These are phyloP conservation scores for Steinernema carpocapsae DNA, from an alignment of 2,888 invertebrate species.

Conservation along the genomic window DNA sequence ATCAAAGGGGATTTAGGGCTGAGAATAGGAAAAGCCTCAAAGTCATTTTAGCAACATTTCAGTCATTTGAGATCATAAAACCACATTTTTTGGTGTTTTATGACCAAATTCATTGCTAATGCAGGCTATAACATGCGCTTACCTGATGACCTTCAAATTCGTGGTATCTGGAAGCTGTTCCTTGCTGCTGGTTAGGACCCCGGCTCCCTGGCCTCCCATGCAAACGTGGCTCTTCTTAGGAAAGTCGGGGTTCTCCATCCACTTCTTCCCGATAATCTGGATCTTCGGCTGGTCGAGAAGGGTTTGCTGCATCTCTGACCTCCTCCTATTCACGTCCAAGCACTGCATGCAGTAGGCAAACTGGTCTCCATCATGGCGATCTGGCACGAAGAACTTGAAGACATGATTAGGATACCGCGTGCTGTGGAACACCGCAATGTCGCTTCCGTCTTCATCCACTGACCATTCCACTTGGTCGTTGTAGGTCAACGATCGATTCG, in stretches of 20 bases:
- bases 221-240: slow-evolving; percentile 21
- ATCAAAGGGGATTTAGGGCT: background rate
- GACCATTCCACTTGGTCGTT: slow-evolving; percentile 24
- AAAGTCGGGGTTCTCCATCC: slow-evolving; percentile 10
- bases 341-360: slow-evolving; percentile 28
- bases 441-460: background rate
- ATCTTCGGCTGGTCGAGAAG: background rate
- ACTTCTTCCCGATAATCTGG: slow-evolving; percentile 25
- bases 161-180: background rate
- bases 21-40: no score
- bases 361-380: background rate
- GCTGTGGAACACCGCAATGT: slow-evolving; percentile 14
- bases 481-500: background rate
- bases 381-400: slow-evolving; percentile 28
- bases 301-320: background rate
- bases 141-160: slow-evolving; percentile 15
- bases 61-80: no score
- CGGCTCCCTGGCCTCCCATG: background rate
- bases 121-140: background rate
- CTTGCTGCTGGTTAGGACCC: background rate
- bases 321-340: background rate
- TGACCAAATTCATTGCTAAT: no score
- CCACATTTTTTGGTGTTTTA: no score
- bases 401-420: slow-evolving; percentile 17
- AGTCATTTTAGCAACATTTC: no score